Evolutionary conservation across 2,797 vertebrate species (phyloP).

Genomic region (Notolepis coatsorum): DNA sequence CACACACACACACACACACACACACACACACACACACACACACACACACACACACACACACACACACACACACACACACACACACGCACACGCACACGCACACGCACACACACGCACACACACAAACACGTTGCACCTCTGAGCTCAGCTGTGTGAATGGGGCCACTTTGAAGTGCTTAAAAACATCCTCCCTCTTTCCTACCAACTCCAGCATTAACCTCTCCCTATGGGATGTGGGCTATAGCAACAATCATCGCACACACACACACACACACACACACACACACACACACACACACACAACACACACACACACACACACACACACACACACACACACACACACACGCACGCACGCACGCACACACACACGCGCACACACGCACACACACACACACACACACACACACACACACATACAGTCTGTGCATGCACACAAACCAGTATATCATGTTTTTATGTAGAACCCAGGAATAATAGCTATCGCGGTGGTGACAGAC

Average conservation of each 20-base stretch:
- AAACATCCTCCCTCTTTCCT: constrained; percentile 45
- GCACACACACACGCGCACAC: constrained; percentile 10
- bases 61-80: constrained; percentile 3
- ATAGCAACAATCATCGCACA: constrained; percentile 57
- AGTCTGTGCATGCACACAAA: background rate
- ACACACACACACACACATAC: background rate
- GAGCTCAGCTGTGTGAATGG: constrained; percentile 75
- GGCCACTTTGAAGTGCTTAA: constrained; percentile 76
- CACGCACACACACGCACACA: background rate
- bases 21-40: constrained; percentile 4
- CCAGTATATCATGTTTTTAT: no score
- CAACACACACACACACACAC: constrained; percentile 1
- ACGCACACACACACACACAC: constrained; percentile 26
- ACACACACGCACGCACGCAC: background rate
- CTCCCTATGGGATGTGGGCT: constrained; percentile 65
- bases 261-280: constrained; percentile 12
- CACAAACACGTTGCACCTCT: constrained; percentile 39
- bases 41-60: constrained; percentile 1
- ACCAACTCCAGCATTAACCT: constrained; percentile 42
- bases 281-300: constrained; percentile 4
- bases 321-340: background rate
- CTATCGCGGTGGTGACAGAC: no score
- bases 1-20: background rate
- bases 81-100: constrained; percentile 12
- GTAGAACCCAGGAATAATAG: no score